A percentile compares a stretch with the other conserved stretches of the same genome.
Conservation (phyloP, 2,888 invertebrate species). For the Dasypogon diadema region DNA sequence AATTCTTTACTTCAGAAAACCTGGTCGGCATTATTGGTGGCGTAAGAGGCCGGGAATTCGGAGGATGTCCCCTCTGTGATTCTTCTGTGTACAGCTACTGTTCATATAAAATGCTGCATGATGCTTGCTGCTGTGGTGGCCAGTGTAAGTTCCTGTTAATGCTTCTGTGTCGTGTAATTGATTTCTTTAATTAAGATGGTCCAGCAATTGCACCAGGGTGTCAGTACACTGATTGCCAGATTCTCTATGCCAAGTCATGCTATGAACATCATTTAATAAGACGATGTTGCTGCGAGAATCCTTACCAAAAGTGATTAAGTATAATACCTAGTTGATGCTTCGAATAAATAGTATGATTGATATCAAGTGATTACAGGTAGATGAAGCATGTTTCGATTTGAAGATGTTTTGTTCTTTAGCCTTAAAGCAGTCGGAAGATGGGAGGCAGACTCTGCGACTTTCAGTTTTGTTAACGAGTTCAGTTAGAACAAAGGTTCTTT, state of each 20-base stretch:
- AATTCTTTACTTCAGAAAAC: neutral
- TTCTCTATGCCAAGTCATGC: constrained; percentile 81
- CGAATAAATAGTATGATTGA: no score
- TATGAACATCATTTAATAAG: constrained; percentile 79
- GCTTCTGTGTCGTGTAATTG: no score
- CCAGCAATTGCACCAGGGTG: constrained; percentile 70
- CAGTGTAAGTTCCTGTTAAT: constrained; percentile 62
- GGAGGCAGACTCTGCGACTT: no score
- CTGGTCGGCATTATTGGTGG: neutral
- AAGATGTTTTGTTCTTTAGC: no score
- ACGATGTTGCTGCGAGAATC: constrained; percentile 78
- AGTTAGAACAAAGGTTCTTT: neutral
- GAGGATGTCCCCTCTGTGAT: constrained; percentile 80
- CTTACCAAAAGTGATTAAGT: constrained; percentile 60
- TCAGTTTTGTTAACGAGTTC: no score
- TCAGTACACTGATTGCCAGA: constrained; percentile 77
- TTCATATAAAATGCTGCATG: constrained; percentile 79
- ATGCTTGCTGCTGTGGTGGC: constrained; percentile 79
- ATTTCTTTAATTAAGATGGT: constrained; percentile 19
- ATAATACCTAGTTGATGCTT: neutral
- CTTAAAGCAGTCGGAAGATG: no score
- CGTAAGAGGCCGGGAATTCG: constrained; percentile 3
- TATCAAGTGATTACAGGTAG: no score
- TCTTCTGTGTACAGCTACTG: constrained; percentile 83
- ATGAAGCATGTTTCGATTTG: no score